Conservation (phyloP, 2,888 invertebrate genomes). For the Lasioglossum lativentre region DNA sequence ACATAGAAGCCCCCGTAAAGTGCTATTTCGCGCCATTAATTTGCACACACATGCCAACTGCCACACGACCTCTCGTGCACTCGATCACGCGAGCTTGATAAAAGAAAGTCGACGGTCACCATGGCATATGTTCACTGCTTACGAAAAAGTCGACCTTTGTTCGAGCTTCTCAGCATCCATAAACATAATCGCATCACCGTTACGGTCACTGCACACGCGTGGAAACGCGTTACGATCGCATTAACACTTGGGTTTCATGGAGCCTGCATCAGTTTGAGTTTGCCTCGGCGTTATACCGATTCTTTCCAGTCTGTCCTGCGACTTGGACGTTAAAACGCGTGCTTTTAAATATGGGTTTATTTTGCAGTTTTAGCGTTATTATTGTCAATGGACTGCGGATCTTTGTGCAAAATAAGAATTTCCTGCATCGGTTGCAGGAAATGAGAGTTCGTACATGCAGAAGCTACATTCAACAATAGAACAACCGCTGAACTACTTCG, state of each 20-base stretch:
- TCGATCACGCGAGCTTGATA: slow-evolving; percentile 50
- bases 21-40: slow-evolving; percentile 47
- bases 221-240: not conserved
- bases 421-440: not conserved
- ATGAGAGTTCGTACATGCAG: not conserved
- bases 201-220: not conserved
- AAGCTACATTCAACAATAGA: too few species aligned
- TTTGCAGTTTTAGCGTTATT: not conserved
- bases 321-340: not conserved
- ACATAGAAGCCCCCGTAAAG: slow-evolving; percentile 35
- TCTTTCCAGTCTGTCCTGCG: not conserved
- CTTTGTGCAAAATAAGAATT: not conserved
- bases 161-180: not conserved
- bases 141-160: not conserved
- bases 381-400: not conserved
- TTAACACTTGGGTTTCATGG: not conserved
- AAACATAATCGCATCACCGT: not conserved
- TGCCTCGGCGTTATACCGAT: not conserved
- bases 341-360: not conserved
- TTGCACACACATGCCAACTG: slow-evolving; percentile 41
- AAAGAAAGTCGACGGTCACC: slow-evolving; percentile 28
- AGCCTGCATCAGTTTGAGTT: not conserved
- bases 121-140: not conserved
- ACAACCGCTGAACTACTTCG: too few species aligned
- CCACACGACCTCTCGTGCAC: not conserved